Conservation (phyloP, 2,888 invertebrate species). For the Mycalesis mineus region DNA sequence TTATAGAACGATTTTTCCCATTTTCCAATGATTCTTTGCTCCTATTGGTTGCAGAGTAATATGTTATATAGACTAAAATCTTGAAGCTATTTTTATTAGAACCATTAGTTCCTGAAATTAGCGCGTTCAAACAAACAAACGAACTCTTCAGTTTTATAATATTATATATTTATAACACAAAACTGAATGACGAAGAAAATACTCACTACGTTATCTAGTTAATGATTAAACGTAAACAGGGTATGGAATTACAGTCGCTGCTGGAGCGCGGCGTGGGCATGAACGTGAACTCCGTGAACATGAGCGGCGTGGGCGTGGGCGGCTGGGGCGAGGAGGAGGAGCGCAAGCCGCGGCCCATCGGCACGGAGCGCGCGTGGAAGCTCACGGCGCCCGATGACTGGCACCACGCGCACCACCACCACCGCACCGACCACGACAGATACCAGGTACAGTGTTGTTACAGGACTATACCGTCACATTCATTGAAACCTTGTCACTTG, state of each 20-base stretch:
- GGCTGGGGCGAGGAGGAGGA: conserved; percentile 67
- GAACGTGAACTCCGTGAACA: conserved; percentile 37
- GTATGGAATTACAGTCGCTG: conserved; percentile 46
- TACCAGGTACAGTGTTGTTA: not conserved
- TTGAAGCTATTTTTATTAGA: too few species aligned
- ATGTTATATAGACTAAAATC: too few species aligned
- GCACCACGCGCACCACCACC: conserved; percentile 47
- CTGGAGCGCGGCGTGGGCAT: conserved; percentile 61
- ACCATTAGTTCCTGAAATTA: too few species aligned
- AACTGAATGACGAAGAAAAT: too few species aligned
- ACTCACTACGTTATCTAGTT: not conserved
- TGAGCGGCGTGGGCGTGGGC: conserved; percentile 51
- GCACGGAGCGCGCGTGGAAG: conserved; percentile 89
- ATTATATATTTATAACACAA: too few species aligned
- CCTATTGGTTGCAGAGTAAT: too few species aligned
- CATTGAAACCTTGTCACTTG: too few species aligned
- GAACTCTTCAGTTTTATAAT: too few species aligned
- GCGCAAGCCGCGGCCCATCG: conserved; percentile 86
- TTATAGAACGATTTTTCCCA: too few species aligned
- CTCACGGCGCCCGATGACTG: conserved; percentile 67
- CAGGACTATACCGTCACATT: too few species aligned
- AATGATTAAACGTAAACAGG: not conserved
- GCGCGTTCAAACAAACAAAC: too few species aligned
- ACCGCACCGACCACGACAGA: conserved; percentile 51
- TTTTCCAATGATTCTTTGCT: too few species aligned